Base-by-base conservation (phyloP, 2,113 vertebrate genomes). In the Aviceda subcristata region DNA sequence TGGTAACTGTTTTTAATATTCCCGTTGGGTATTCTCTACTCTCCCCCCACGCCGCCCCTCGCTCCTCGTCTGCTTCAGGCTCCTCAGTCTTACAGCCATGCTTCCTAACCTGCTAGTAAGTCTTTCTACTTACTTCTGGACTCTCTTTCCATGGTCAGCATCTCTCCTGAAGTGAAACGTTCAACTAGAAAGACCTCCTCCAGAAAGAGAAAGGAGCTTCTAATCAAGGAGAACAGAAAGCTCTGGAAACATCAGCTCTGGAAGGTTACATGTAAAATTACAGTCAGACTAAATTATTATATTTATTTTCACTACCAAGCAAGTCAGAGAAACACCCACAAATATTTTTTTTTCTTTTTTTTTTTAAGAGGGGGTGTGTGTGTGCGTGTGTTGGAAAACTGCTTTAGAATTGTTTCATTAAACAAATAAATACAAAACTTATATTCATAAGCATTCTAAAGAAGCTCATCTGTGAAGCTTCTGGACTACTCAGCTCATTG, bases 41-140 rank as follows among this genome's bases (percentile, higher is more conserved):
- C 6, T 11, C 32, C 41, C 5, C 38, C 8, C 10, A 11, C 6
- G 5, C 29, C 0, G 1, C 9, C 29, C 15, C 36, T 59, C 2
- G 0, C 6, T 11, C 29, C 14, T n/a, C 51, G 12, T 8, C 20
- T 62, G 10, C 23, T 73, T 50, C 15, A 30, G 7, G n/a, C 15
- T 64, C 38, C 29, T 75, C 56, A n/a, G 13, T 78, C 27, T 50
- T 50, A 39, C 2, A 66, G 9, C 38, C 32, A 43, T 45, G 14
- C 10, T 45, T 86, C 67, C 20, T 74, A 41, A 63, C 29, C 10
- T 67, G 34, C 10, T 63, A 17, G 23, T 20, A 64, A 64, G 24
- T 59, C 43, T 72, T 67, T 56, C 27, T 38, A 16, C 32, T 55
- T 71, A 38, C 9, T 69, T 79, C 77, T 55, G 11, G 9, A 82